Evolutionary conservation across 2,113 vertebrate species (phyloP), one percentile per base, ranked within the genome.

Genomic region (Dicerorhinus sumatrensis): DNA sequence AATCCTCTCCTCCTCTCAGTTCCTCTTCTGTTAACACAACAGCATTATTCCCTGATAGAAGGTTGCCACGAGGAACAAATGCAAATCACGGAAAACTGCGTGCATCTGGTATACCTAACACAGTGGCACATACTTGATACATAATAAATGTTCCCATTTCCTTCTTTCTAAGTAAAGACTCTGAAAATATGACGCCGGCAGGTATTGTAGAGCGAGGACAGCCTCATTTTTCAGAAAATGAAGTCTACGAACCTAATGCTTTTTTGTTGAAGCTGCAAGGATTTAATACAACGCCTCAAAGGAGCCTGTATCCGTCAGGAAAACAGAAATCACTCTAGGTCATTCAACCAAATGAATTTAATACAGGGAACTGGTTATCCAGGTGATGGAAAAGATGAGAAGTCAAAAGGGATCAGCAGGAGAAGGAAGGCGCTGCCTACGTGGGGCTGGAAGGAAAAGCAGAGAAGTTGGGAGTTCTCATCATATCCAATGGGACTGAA

Each of bases 141-240:
- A 6, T 5, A 92, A 65, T 16, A 25, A 39, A 51, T 6, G 6
- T 17, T 42, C 46, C 25, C 27, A 42, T 94, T 84, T 84, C 70
- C 51, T 85, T 39, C 89, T 76, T 81, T 39, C 65, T 60, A 39
- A 84, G 33, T 77, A 86, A 89, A 93, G 58, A 72, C 58, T 63
- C 33, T 0, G n/a, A 89, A 91, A 85, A 73, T 48, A 70, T 8
- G 58, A 89, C 75, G 33, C 21, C 18, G 62, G 14, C 29, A 48
- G 14, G 31, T 16, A 54, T 4, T 21, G 1, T 12, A 31, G 1
- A 54, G 33, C 10, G 36, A 95, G 29, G 70, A 36, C 2, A 62
- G n/a, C 72, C 7, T 80, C 72, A 6, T 63, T 36, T 80, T 80
- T 60, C 39, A 89, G 83, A 80, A 94, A 96, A 51, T 17, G 25